Base-by-base conservation (phyloP, 2,888 invertebrate species). In the Andrena fulva region DNA sequence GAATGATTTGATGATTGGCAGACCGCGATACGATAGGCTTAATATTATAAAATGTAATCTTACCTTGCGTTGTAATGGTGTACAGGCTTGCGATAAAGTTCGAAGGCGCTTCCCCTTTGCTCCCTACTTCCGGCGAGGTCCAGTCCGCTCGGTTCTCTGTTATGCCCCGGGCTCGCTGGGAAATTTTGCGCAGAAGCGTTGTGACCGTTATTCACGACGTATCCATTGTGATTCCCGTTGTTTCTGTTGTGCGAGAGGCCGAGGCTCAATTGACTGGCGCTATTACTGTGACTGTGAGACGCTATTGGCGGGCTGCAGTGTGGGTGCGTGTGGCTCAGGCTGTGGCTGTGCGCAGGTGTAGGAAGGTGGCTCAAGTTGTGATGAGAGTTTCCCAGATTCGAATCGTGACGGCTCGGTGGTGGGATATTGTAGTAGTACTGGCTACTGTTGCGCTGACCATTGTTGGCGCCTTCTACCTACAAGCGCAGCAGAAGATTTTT, bases 21-120 rank as follows among this genome's bases (percentile, higher is more conserved):
- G 27, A 54, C 4, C 60, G 3, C 2, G 12, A 63, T 0, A 2
- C 4, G 7, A 29, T n/a, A 2, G 16, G 42, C 1, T 2, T 2
- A 50, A 1, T 29, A 8, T 50, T 31, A 20, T 20, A n/a, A 50
- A 50, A 50, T 4, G 2, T 5, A n/a, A 20, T 24, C 33, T 85
- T 69, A 89, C 82, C 89, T 89, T n/a, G 87, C 85, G 59, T 86
- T 89, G 56, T 89, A 89, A 95, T 97, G 97, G 94, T 96, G 96
- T 92, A 97, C 96, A 10, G 98, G 98, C 94, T 98, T 98, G 87
- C 98, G 96, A 94, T 98, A 99, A 83, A 98, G 95, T 94, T 98
- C 98, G 93, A 99, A 98, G n/a, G 99, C 99, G 85, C 98, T 98
- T 35, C 98, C 98, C 73, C 98, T 95, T 92, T 98, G 98, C 92